Conservation (phyloP, 2,888 invertebrate species). For the Leucophenga maculata region DNA sequence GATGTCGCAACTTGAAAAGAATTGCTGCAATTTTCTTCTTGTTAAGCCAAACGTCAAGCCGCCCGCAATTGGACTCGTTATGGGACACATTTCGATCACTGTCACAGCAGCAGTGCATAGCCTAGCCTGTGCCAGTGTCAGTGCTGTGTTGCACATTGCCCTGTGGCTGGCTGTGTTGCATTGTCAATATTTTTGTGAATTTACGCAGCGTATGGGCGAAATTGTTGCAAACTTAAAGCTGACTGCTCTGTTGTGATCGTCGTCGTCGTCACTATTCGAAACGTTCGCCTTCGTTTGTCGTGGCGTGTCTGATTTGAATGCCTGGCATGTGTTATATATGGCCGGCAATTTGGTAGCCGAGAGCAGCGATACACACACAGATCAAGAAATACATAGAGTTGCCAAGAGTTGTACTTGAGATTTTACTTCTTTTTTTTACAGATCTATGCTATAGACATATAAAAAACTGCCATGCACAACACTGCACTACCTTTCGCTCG, state of each 20-base stretch:
- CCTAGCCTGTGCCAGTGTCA: slow-evolving; percentile 24
- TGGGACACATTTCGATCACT: slow-evolving; percentile 71
- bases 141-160: slow-evolving; percentile 20
- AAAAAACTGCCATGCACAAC: no score
- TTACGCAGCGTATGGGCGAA: slow-evolving; percentile 60
- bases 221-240: slow-evolving; percentile 41
- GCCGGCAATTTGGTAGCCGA: slow-evolving; percentile 51
- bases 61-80: slow-evolving; percentile 64
- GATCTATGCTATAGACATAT: no score
- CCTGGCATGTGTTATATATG: slow-evolving; percentile 67
- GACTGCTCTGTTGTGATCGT: not conserved
- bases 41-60: slow-evolving; percentile 67
- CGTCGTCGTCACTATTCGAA: not conserved
- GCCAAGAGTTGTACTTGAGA: no score
- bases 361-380: not conserved
- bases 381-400: not conserved
- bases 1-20: slow-evolving; percentile 55
- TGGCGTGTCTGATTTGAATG: slow-evolving; percentile 21
- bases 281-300: slow-evolving; percentile 12
- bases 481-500: no score
- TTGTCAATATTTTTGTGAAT: slow-evolving; percentile 70
- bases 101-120: slow-evolving; percentile 59
- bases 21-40: slow-evolving; percentile 69
- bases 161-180: slow-evolving; percentile 36
- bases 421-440: no score